These are phyloP conservation scores for Eupsittula cactorum DNA, from an alignment of 2,113 vertebrate genomes.

Conservation along the genomic window DNA sequence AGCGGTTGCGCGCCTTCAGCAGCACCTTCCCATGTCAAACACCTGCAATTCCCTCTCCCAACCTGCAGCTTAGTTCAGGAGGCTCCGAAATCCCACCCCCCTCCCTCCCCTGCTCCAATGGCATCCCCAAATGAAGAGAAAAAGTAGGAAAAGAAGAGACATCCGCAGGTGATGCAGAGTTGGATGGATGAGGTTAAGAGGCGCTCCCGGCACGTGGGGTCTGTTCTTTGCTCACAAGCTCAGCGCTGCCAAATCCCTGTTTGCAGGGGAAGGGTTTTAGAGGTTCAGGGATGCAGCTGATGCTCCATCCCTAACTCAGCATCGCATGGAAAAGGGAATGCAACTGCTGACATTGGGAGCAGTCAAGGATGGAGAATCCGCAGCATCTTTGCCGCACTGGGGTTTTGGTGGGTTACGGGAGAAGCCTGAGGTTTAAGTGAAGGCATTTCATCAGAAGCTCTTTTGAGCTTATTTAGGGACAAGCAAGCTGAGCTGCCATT, in stretches of 20 bases:
- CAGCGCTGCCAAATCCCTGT: accelerated
- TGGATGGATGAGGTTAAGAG: accelerated
- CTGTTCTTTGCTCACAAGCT: accelerated
- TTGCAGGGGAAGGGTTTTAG: neutral
- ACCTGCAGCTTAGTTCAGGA: neutral
- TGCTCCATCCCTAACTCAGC: neutral
- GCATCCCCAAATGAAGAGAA: accelerated
- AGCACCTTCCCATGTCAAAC: accelerated
- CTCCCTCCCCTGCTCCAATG: accelerated
- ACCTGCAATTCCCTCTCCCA: accelerated
- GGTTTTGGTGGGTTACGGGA: accelerated
- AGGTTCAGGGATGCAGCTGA: neutral
- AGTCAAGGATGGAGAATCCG: neutral
- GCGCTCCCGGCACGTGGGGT: accelerated
- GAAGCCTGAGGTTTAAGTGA: accelerated
- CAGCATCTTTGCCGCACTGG: accelerated
- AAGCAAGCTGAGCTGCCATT: neutral
- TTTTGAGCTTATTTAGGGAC: accelerated
- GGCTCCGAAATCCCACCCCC: accelerated
- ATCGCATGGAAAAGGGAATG: accelerated
- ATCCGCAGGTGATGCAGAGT: accelerated
- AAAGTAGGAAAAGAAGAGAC: accelerated
- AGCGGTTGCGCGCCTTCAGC: neutral
- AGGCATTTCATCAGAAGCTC: neutral
- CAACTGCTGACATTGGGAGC: accelerated